Percentiles rank a stretch among this genome's conserved stretches.
Conservation (phyloP, 2,797 vertebrate genomes). For the Graptemys geographica region DNA sequence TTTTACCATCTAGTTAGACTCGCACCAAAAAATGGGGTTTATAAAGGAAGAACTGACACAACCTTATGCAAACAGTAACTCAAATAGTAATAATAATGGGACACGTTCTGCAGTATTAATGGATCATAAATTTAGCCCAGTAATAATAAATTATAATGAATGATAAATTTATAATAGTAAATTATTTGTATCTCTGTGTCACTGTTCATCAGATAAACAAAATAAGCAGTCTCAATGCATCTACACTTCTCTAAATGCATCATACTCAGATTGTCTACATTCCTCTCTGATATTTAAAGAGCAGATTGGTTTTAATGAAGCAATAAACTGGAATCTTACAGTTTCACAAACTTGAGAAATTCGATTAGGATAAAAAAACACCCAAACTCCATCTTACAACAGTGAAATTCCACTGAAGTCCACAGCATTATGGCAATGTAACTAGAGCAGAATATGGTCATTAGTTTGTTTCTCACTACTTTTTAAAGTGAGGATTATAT, state of each 20-base stretch:
- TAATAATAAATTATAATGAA: background rate
- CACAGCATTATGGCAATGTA: rapidly evolving
- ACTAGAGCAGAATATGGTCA: background rate
- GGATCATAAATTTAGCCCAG: background rate
- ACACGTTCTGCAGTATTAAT: background rate
- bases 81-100: background rate
- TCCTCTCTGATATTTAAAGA: background rate
- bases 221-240: background rate
- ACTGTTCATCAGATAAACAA: background rate
- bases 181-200: rapidly evolving
- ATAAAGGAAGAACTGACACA: slow-evolving; percentile 57
- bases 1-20: slow-evolving; percentile 32
- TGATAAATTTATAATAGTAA: background rate
- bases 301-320: background rate
- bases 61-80: slow-evolving; percentile 9
- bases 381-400: background rate
- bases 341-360: background rate
- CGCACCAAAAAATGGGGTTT: slow-evolving; percentile 26
- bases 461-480: background rate
- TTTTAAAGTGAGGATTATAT: rapidly evolving
- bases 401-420: background rate
- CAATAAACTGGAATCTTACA: background rate
- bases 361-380: background rate
- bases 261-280: background rate
- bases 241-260: background rate